Conservation (phyloP, 2,797 vertebrate genomes). For the Peromyscus attwateri region DNA sequence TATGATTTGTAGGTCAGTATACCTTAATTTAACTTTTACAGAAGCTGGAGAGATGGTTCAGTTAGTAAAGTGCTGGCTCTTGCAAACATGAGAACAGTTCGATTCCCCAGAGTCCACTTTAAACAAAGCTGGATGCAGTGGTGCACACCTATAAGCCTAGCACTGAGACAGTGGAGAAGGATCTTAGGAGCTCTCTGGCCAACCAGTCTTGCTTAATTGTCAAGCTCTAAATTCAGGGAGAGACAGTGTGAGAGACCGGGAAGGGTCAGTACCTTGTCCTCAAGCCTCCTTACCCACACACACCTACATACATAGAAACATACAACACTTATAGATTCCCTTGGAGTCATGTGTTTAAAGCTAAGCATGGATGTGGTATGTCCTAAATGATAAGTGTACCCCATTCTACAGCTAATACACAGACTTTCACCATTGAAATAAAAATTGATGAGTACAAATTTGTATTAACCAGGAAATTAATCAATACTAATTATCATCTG, state of each 20-base stretch:
- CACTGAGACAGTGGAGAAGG: not conserved
- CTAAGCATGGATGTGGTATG: not conserved
- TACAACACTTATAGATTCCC: not conserved
- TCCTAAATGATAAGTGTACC: not conserved
- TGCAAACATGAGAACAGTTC: not conserved
- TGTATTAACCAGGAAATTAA: not conserved
- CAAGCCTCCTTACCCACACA: not conserved
- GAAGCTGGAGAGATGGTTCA: not conserved
- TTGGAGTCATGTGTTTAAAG: slow-evolving; percentile 45
- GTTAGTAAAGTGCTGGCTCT: not conserved
- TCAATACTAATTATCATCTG: slow-evolving; percentile 3
- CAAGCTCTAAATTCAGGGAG: not conserved
- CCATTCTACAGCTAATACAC: slow-evolving; percentile 22
- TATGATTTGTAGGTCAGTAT: not conserved
- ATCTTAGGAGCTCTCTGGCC: not conserved
- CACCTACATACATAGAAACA: not conserved
- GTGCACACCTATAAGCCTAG: not conserved
- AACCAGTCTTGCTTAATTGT: not conserved
- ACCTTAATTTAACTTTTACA: slow-evolving; percentile 1
- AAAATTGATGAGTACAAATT: not conserved
- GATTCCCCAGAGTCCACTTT: not conserved
- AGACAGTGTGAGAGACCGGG: not conserved
- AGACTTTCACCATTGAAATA: not conserved
- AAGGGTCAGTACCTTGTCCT: not conserved
- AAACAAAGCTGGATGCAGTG: not conserved